Evolutionary conservation across 2,797 vertebrate species (phyloP).

Genomic region (Sebastolobus alascanus): DNA sequence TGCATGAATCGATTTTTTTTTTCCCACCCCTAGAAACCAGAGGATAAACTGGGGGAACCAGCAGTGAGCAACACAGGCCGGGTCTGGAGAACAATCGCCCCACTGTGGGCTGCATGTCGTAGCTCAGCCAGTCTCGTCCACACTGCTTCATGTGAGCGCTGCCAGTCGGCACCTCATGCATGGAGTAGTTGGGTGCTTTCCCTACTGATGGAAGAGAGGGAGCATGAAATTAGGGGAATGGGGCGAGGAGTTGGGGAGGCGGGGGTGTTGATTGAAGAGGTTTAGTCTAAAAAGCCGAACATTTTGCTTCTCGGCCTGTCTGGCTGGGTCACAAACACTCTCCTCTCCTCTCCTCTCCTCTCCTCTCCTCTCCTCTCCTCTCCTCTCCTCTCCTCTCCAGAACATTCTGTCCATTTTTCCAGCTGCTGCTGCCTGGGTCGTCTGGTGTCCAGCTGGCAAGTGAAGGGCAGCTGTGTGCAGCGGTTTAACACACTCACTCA

Average conservation of each 20-base stretch:
- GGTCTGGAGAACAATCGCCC: constrained; percentile 41
- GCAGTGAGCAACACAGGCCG: constrained; percentile 22
- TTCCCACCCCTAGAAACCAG: neutral
- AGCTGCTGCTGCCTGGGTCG: constrained; percentile 78
- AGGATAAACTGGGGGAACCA: neutral
- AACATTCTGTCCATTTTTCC: constrained; percentile 83
- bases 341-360: constrained; percentile 51
- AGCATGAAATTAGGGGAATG: constrained; percentile 41
- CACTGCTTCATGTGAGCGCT: constrained; percentile 6
- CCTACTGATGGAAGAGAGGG: constrained; percentile 29
- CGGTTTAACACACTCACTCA: constrained; percentile 62
- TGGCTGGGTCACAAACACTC: constrained; percentile 51
- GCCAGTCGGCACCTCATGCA: constrained; percentile 28
- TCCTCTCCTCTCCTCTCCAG: constrained; percentile 53
- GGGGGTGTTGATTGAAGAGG: constrained; percentile 44
- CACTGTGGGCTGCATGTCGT: constrained; percentile 36
- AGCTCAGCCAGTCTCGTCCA: neutral
- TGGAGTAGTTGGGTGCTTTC: constrained; percentile 42
- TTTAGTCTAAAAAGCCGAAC: constrained; percentile 44
- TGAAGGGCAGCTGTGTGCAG: constrained; percentile 76
- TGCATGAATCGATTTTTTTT: no score
- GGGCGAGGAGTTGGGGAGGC: neutral
- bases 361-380: constrained; percentile 57
- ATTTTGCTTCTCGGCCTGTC: constrained; percentile 49
- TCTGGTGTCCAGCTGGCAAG: constrained; percentile 80